These are phyloP conservation scores for Heliothis subflexa DNA, from an alignment of 1,140 invertebrate genomes.

Conservation along the genomic window DNA sequence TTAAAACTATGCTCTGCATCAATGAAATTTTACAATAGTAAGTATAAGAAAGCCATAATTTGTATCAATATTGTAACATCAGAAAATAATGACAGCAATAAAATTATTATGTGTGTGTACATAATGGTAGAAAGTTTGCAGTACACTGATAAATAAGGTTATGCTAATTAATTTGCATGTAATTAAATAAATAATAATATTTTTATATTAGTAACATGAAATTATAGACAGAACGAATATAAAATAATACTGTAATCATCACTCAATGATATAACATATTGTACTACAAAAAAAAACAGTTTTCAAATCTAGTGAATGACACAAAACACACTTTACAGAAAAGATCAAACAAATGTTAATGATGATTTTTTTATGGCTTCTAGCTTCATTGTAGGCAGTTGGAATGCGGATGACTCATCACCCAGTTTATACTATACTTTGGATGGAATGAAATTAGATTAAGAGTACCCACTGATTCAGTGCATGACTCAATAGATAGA, in stretches of 20 bases:
- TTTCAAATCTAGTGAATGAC: background rate
- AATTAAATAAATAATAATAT: background rate
- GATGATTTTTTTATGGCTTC: slow-evolving; percentile 36
- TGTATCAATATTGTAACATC: background rate
- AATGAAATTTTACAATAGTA: background rate
- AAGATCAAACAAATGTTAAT: background rate
- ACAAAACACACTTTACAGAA: background rate
- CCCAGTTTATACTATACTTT: slow-evolving; percentile 6
- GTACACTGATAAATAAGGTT: background rate
- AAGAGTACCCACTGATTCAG: slow-evolving; percentile 39
- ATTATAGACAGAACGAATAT: background rate
- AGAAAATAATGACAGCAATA: too few relatives aligned
- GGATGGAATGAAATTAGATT: slow-evolving; percentile 50
- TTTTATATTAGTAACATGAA: background rate
- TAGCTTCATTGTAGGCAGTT: slow-evolving; percentile 14
- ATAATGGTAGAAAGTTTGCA: slow-evolving; percentile 6
- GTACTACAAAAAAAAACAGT: too few relatives aligned
- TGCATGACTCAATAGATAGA: slow-evolving; percentile 24
- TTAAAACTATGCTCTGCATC: background rate
- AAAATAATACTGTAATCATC: background rate
- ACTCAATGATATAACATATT: too few relatives aligned
- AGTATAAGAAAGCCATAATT: background rate
- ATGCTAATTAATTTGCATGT: background rate
- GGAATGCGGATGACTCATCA: slow-evolving; percentile 39
- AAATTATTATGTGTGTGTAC: background rate